These are phyloP conservation scores for Pelobates cultripes DNA, from an alignment of 2,797 vertebrate genomes.

Conservation along the genomic window DNA sequence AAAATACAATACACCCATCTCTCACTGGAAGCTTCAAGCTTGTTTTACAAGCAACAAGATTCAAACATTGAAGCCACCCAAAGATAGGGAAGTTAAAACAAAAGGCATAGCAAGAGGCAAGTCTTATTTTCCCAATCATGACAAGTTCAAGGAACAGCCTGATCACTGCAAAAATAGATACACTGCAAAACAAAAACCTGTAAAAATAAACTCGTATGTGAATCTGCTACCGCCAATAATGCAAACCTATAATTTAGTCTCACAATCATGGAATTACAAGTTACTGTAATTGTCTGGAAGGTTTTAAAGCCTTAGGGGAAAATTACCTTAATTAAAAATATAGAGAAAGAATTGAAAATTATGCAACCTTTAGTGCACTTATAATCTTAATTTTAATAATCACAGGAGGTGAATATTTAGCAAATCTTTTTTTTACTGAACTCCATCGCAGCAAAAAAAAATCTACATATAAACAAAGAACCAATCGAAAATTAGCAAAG, in stretches of 20 bases:
- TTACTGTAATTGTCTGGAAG: slow-evolving; percentile 3
- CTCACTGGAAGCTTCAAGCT: too few relatives aligned
- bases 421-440: too few relatives aligned
- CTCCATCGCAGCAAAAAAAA: too few relatives aligned
- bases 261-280: background rate
- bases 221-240: background rate
- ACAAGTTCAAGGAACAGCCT: background rate
- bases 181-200: background rate
- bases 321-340: slow-evolving; percentile 21
- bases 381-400: too few relatives aligned
- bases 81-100: background rate
- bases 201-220: background rate
- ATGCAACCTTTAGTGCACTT: too few relatives aligned
- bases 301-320: background rate
- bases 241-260: background rate
- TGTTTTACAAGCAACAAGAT: too few relatives aligned
- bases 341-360: background rate
- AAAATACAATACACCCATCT: background rate
- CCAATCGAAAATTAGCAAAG: too few relatives aligned
- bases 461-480: too few relatives aligned
- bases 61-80: background rate
- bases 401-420: too few relatives aligned
- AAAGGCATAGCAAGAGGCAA: background rate
- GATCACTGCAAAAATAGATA: background rate
- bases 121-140: background rate